Percentiles rank a stretch among this genome's conserved stretches.
These are phyloP conservation scores for Myotis daubentonii DNA, from an alignment of 2,797 vertebrate species.

Conservation along the genomic window DNA sequence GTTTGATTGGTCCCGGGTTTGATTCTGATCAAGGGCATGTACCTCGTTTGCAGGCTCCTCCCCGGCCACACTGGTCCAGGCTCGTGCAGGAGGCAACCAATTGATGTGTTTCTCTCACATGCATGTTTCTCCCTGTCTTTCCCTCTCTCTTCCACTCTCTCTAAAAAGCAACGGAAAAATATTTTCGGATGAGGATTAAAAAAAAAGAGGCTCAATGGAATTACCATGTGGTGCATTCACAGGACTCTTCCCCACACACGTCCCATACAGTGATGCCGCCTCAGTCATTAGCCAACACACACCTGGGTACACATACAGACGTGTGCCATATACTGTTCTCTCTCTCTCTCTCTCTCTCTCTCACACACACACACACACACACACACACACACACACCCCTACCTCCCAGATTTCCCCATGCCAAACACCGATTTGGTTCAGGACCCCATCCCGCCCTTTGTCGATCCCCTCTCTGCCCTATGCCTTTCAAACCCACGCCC, in stretches of 20 bases:
- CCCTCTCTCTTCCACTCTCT: no score
- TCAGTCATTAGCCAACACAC: not conserved
- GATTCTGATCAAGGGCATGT: no score
- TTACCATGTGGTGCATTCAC: not conserved
- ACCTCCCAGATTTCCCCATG: not conserved
- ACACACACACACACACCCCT: not conserved
- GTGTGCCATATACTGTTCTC: not conserved
- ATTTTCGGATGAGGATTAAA: no score
- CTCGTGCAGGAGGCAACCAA: no score
- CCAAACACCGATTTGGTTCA: not conserved
- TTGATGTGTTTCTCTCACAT: no score
- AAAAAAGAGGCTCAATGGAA: not conserved
- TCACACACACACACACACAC: not conserved
- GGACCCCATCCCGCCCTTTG: not conserved
- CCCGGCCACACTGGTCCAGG: no score
- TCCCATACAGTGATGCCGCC: not conserved
- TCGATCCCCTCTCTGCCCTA: not conserved
- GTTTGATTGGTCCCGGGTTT: no score
- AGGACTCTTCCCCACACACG: not conserved
- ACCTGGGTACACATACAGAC: not conserved
- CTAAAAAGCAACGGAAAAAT: no score
- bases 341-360: not conserved
- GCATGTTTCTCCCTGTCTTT: no score
- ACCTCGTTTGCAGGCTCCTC: no score
- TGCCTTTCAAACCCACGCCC: not conserved